Conservation (phyloP, 2,797 vertebrate genomes). For the Lagorchestes hirsutus region DNA sequence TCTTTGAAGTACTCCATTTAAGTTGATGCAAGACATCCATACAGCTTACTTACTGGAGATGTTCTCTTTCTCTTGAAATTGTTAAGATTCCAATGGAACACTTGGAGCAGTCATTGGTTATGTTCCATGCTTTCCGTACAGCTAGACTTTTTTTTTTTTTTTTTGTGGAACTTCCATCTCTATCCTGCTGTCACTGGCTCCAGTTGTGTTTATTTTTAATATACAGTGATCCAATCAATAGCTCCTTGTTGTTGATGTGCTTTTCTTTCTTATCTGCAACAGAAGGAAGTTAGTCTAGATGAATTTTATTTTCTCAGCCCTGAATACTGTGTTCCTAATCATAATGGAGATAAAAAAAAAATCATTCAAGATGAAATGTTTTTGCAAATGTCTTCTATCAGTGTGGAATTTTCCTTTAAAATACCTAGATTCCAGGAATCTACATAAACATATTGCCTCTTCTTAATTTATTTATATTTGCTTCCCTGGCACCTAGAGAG, state of each 20-base stretch:
- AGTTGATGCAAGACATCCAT: not conserved
- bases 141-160: not conserved
- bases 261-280: not conserved
- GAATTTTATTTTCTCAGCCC: not conserved
- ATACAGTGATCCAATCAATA: too few relatives aligned
- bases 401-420: not conserved
- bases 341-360: not conserved
- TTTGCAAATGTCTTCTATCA: not conserved
- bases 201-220: not conserved
- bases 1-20: not conserved
- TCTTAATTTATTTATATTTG: not conserved
- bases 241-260: not conserved
- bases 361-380: not conserved
- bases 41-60: not conserved
- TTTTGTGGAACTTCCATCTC: not conserved
- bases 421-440: not conserved
- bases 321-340: not conserved
- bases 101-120: not conserved
- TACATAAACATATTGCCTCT: not conserved
- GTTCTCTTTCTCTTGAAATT: not conserved
- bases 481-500: not conserved
- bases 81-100: not conserved
- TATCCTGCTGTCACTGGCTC: not conserved
- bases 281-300: not conserved
- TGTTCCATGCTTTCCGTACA: not conserved